Evolutionary conservation across 2,888 invertebrate genomes (phyloP).

Genomic region (Ligdia adustata): DNA sequence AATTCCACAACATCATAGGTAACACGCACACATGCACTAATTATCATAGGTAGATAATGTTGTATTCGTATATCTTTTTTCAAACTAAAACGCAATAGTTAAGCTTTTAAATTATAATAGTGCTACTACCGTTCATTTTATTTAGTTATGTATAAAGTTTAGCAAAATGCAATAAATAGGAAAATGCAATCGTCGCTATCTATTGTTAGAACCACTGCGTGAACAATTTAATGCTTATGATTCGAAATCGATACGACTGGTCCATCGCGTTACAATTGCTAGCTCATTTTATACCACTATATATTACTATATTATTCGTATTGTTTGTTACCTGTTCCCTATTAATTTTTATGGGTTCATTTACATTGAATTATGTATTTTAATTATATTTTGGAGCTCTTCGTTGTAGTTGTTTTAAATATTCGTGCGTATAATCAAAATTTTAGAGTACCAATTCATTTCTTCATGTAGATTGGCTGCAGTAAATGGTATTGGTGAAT

Average conservation of each 20-base stretch:
- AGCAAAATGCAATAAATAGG: slow-evolving; percentile 3
- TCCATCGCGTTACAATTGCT: slow-evolving; percentile 15
- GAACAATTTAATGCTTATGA: slow-evolving; percentile 21
- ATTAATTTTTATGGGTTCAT: slow-evolving; percentile 14
- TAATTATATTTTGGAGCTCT: slow-evolving; percentile 13
- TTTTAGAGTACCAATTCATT: neutral
- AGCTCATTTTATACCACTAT: slow-evolving; percentile 3
- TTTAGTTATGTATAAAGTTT: slow-evolving; percentile 1
- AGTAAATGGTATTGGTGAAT: too few relatives aligned
- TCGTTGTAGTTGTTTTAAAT: slow-evolving; percentile 2
- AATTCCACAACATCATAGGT: too few relatives aligned
- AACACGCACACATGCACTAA: too few relatives aligned
- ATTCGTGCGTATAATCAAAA: neutral
- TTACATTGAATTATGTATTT: slow-evolving; percentile 17
- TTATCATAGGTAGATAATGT: too few relatives aligned
- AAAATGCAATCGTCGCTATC: slow-evolving; percentile 6
- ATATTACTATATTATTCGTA: neutral
- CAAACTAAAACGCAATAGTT: neutral
- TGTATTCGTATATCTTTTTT: too few relatives aligned
- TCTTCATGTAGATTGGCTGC: neutral
- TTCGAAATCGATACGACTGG: slow-evolving; percentile 20
- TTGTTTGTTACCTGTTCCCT: neutral
- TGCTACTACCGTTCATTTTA: neutral
- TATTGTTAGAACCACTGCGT: slow-evolving; percentile 15
- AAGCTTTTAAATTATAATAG: neutral